phyloP scores from a whole-genome alignment of 2,113 vertebrate genomes.

The Saguinus midas region DNA sequence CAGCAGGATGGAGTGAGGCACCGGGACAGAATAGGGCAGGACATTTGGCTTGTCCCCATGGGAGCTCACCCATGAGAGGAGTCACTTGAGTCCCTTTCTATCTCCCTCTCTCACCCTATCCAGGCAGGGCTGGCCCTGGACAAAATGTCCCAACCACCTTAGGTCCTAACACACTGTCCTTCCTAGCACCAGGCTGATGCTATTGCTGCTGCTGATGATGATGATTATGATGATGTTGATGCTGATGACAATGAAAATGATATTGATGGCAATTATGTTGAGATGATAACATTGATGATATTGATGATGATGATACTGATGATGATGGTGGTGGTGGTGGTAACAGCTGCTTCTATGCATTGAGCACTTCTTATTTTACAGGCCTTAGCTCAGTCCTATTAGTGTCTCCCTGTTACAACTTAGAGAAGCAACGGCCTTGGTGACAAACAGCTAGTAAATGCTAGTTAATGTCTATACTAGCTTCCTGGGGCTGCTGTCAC shows the following conservation, averaged over 20 bases:
- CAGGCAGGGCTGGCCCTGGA: neutral
- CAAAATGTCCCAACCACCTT: neutral
- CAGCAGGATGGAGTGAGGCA: neutral
- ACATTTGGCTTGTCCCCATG: neutral
- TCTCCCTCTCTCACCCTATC: neutral
- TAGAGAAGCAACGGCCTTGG: neutral
- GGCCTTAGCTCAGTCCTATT: neutral
- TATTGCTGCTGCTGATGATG: rapidly evolving
- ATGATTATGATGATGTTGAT: rapidly evolving
- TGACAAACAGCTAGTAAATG: neutral
- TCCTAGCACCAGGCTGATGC: neutral
- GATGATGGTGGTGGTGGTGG: neutral
- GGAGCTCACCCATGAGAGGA: neutral
- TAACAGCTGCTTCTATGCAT: neutral
- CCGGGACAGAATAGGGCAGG: neutral
- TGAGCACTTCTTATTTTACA: neutral
- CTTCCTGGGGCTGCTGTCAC: neutral
- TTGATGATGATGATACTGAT: no score
- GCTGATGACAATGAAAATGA: rapidly evolving
- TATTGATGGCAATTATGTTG: neutral
- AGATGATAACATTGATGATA: neutral
- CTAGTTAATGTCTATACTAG: neutral
- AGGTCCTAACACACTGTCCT: neutral
- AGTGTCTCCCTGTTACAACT: neutral
- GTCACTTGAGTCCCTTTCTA: neutral